Evolutionary conservation across 2,797 vertebrate species (phyloP).

Genomic region (Xenopus petersii): DNA sequence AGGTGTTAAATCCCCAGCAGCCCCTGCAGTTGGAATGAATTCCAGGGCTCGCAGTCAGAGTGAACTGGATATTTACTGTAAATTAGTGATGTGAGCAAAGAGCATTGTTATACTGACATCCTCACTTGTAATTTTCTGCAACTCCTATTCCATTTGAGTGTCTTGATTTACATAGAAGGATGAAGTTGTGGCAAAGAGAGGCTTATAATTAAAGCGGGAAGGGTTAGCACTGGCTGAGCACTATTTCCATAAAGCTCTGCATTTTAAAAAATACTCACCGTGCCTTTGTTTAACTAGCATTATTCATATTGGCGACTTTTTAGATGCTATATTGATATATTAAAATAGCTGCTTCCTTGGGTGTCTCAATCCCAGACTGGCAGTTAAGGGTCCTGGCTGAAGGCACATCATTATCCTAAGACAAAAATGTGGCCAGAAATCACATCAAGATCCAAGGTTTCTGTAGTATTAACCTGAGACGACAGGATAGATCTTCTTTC

Average conservation of each 20-base stretch:
- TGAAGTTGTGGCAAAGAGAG: constrained; percentile 31
- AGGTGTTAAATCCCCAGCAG: neutral
- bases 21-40: neutral
- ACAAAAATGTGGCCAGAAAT: neutral
- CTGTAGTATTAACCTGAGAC: neutral
- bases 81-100: constrained; percentile 20
- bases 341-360: constrained; percentile 3
- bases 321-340: constrained; percentile 16
- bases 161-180: constrained; percentile 35
- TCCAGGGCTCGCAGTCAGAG: neutral
- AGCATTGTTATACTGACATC: constrained; percentile 27
- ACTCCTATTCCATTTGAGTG: constrained; percentile 35
- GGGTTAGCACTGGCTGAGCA: constrained; percentile 13
- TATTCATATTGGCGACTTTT: constrained; percentile 21
- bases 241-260: constrained; percentile 22
- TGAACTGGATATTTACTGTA: constrained; percentile 8
- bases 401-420: neutral
- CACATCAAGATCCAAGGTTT: neutral
- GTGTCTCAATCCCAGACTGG: constrained; percentile 14
- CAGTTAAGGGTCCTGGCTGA: neutral
- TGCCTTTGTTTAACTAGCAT: constrained; percentile 27
- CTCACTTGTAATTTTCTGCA: constrained; percentile 28
- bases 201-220: constrained; percentile 33
- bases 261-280: constrained; percentile 26
- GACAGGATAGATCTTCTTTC: neutral